Conservation (phyloP, 1,140 invertebrate species). For the Thaumetopoea pityocampa region DNA sequence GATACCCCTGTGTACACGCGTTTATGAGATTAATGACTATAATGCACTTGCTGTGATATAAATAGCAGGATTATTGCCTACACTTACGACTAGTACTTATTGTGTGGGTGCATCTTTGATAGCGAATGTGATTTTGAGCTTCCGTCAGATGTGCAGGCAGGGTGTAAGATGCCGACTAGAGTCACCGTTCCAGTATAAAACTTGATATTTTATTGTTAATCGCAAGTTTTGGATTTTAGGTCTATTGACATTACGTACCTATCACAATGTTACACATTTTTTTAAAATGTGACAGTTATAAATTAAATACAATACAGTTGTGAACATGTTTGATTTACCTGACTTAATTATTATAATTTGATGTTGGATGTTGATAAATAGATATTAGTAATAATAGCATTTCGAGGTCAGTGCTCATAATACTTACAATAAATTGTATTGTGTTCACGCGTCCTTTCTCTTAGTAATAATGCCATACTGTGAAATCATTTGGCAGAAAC, state of each 20-base stretch:
- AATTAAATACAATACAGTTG: slow-evolving; percentile 23
- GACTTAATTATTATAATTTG: slow-evolving; percentile 20
- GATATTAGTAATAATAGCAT: slow-evolving; percentile 22
- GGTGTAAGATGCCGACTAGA: slow-evolving; percentile 16
- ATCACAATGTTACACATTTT: slow-evolving; percentile 33
- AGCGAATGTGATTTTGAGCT: slow-evolving; percentile 7
- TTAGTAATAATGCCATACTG: slow-evolving; percentile 23
- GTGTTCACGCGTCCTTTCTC: slow-evolving; percentile 21
- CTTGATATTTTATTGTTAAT: slow-evolving; percentile 35
- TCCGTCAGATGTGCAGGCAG: slow-evolving; percentile 27
- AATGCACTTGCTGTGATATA: slow-evolving; percentile 13
- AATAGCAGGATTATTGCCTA: slow-evolving; percentile 12
- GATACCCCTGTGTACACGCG: too few species aligned
- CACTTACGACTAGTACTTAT: slow-evolving; percentile 14
- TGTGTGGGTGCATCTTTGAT: slow-evolving; percentile 6
- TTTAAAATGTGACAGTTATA: slow-evolving; percentile 18
- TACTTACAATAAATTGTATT: slow-evolving; percentile 24
- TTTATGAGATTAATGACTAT: too few species aligned
- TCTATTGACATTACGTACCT: slow-evolving; percentile 51
- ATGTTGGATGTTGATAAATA: slow-evolving; percentile 38
- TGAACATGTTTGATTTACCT: slow-evolving; percentile 4
- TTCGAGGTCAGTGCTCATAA: slow-evolving; percentile 30
- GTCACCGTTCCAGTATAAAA: slow-evolving; percentile 39
- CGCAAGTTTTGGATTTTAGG: slow-evolving; percentile 51
- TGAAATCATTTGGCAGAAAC: slow-evolving; percentile 28